A percentile compares a stretch with the other conserved stretches of the same genome.
Evolutionary conservation across 2,888 invertebrate species (phyloP).

Genomic region (Nomada goodeniana): DNA sequence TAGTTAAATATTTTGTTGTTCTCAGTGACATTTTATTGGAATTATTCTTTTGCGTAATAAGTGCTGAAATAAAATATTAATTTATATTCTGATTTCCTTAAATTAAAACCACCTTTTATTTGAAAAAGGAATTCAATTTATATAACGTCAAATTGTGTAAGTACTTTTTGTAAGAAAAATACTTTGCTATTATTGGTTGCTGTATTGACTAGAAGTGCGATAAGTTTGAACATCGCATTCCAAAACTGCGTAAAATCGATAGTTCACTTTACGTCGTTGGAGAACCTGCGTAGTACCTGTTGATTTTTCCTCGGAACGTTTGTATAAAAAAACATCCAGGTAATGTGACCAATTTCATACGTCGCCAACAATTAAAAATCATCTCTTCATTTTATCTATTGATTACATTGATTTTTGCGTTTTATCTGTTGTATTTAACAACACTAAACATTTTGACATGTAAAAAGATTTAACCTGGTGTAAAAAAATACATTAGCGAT

Average conservation of each 20-base stretch:
- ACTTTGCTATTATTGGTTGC: conserved; percentile 23
- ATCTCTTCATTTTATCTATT: neutral
- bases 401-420: neutral
- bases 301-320: conserved; percentile 37
- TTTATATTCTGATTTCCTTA: no score
- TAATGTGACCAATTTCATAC: conserved; percentile 14
- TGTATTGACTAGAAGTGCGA: conserved; percentile 42
- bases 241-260: conserved; percentile 43
- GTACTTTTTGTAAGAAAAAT: neutral
- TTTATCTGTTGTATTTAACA: neutral
- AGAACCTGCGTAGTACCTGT: conserved; percentile 44
- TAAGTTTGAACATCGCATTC: conserved; percentile 34
- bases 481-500: neutral
- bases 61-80: no score
- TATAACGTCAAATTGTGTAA: neutral
- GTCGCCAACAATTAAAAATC: neutral
- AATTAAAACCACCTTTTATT: no score
- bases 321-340: neutral
- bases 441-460: neutral
- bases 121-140: no score
- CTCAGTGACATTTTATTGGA: no score
- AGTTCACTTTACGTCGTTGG: conserved; percentile 25
- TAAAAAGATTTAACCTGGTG: conserved; percentile 2
- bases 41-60: no score
- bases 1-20: no score